A percentile compares a stretch with the other conserved stretches of the same genome.
phyloP scores from a whole-genome alignment of 2,888 invertebrate genomes.

The Standfussiana lucernea region DNA sequence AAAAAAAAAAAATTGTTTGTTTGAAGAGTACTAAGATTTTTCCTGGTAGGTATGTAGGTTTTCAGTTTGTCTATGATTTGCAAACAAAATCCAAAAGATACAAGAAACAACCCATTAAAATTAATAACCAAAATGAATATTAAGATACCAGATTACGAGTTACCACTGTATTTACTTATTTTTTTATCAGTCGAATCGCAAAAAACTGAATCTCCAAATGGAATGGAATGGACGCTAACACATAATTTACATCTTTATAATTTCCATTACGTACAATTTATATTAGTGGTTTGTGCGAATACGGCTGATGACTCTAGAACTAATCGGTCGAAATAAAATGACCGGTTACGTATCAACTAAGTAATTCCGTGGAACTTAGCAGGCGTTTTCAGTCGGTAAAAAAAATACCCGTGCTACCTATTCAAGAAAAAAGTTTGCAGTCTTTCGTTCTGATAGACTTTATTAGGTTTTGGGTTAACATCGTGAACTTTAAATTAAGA shows the following conservation, averaged over 20 bases:
- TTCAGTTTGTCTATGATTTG: slow-evolving; percentile 5
- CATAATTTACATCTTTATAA: slow-evolving; percentile 56
- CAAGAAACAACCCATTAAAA: slow-evolving; percentile 40
- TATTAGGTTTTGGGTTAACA: slow-evolving; percentile 32
- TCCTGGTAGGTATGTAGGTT: background rate
- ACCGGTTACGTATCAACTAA: slow-evolving; percentile 65
- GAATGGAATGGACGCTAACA: slow-evolving; percentile 48
- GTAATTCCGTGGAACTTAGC: slow-evolving; percentile 62
- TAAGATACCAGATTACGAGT: slow-evolving; percentile 33
- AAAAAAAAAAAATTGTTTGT: too few relatives aligned
- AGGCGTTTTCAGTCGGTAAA: slow-evolving; percentile 59
- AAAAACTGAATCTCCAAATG: slow-evolving; percentile 47
- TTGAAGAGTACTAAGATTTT: too few relatives aligned
- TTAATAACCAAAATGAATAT: slow-evolving; percentile 45
- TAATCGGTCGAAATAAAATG: slow-evolving; percentile 79
- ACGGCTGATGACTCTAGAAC: slow-evolving; percentile 80
- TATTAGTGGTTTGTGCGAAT: slow-evolving; percentile 60
- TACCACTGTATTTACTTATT: slow-evolving; percentile 43
- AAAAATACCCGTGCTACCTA: slow-evolving; percentile 35
- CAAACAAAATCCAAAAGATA: slow-evolving; percentile 14
- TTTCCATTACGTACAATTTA: slow-evolving; percentile 63
- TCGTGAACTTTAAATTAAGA: slow-evolving; percentile 38
- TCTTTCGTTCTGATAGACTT: slow-evolving; percentile 8
- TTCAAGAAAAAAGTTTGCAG: slow-evolving; percentile 45
- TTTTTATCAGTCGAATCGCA: slow-evolving; percentile 34